phyloP scores from a whole-genome alignment of 53 echinoderm and acorn worm genomes.

The Echinometra lucunter region DNA sequence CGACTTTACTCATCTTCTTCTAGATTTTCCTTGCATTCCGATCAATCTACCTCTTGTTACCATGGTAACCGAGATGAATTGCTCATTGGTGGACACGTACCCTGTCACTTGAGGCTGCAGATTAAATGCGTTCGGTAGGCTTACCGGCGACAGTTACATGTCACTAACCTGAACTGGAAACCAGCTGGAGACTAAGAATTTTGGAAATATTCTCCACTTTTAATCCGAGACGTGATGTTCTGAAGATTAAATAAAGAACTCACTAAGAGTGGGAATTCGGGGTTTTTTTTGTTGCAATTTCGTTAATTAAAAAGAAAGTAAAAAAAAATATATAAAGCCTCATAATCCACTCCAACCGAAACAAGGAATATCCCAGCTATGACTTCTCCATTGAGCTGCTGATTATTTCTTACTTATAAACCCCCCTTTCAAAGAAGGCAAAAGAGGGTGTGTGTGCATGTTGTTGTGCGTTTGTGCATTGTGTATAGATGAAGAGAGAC shows the following conservation, averaged over 20 bases:
- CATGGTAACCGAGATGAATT: conserved; percentile 5
- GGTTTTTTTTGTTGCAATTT: too few relatives aligned
- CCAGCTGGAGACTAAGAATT: neutral
- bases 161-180: neutral
- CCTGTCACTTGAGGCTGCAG: neutral
- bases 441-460: too few relatives aligned
- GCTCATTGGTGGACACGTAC: conserved; percentile 30
- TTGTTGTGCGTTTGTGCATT: too few relatives aligned
- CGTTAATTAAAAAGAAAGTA: too few relatives aligned
- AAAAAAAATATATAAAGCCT: too few relatives aligned
- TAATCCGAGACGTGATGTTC: too few relatives aligned
- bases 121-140: conserved; percentile 10
- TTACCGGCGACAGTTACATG: neutral
- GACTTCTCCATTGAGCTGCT: too few relatives aligned
- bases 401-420: too few relatives aligned
- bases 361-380: too few relatives aligned
- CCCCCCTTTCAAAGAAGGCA: too few relatives aligned
- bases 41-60: conserved; percentile 10
- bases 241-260: neutral
- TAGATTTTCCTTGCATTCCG: neutral
- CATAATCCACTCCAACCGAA: too few relatives aligned
- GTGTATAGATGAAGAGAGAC: neutral
- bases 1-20: neutral
- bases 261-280: neutral
- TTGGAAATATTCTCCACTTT: too few relatives aligned